Percentiles rank a stretch among this genome's conserved stretches.
Conservation (phyloP, 2,888 invertebrate genomes). For the Troglohyphantes excavatus region DNA sequence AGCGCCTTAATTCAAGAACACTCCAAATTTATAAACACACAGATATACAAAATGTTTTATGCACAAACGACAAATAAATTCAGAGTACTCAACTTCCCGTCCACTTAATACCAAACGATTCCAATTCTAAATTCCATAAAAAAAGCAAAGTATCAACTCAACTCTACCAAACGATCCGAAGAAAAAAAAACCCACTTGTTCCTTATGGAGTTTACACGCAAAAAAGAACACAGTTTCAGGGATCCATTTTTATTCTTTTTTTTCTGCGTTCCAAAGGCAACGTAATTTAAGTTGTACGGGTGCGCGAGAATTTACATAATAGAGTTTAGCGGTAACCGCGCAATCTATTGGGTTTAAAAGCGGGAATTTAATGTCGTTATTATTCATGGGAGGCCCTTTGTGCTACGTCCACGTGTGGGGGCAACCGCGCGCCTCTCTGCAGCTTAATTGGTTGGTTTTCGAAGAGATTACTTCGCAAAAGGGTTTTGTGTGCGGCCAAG, state of each 20-base stretch:
- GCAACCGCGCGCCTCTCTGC: background rate
- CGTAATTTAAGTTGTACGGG: conserved; percentile 25
- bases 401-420: conserved; percentile 5
- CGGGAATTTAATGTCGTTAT: conserved; percentile 52
- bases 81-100: background rate
- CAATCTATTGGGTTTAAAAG: conserved; percentile 53
- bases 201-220: background rate
- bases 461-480: background rate
- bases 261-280: background rate
- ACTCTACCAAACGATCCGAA: conserved; percentile 34
- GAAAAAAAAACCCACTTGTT: background rate
- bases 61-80: background rate
- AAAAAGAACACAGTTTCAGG: background rate
- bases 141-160: too few relatives aligned
- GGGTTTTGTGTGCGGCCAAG: conserved; percentile 15
- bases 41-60: too few relatives aligned
- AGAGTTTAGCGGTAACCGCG: conserved; percentile 20
- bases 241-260: background rate
- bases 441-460: conserved; percentile 50
- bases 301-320: conserved; percentile 55
- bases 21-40: too few relatives aligned
- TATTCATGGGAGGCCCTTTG: conserved; percentile 40
- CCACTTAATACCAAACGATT: background rate
- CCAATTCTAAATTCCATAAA: too few relatives aligned
- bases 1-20: too few relatives aligned